Conservation (phyloP, 2,888 invertebrate species). For the Norana najaformis region DNA sequence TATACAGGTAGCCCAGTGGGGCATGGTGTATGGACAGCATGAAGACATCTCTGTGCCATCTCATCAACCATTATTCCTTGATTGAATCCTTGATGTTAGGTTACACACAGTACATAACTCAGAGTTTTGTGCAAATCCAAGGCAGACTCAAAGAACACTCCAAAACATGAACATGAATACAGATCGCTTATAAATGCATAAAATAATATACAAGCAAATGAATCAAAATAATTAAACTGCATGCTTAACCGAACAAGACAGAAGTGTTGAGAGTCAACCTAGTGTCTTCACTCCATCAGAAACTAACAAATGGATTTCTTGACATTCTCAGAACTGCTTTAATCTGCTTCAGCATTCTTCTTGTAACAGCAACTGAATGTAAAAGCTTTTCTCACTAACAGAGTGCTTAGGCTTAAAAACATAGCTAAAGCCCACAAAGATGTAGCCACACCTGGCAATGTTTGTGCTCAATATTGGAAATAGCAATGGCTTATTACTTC, state of each 20-base stretch:
- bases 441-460: not conserved
- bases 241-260: not conserved
- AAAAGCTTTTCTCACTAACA: not conserved
- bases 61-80: no score
- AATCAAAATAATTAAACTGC: not conserved
- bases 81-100: not conserved
- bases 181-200: not conserved
- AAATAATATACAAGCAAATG: not conserved
- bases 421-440: not conserved
- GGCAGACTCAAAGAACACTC: not conserved
- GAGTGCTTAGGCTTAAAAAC: not conserved
- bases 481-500: not conserved
- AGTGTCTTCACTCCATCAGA: not conserved
- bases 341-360: not conserved
- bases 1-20: no score
- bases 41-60: no score
- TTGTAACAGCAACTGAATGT: not conserved
- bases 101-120: not conserved
- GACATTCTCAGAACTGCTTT: not conserved
- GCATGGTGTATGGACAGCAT: no score
- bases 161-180: not conserved
- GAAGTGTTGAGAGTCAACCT: not conserved
- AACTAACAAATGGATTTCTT: not conserved
- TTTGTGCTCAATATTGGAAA: not conserved
- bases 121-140: not conserved